Evolutionary conservation across 2,113 vertebrate genomes (phyloP), one percentile per base, ranked within the genome.

Genomic region (Notothenia rossii): DNA sequence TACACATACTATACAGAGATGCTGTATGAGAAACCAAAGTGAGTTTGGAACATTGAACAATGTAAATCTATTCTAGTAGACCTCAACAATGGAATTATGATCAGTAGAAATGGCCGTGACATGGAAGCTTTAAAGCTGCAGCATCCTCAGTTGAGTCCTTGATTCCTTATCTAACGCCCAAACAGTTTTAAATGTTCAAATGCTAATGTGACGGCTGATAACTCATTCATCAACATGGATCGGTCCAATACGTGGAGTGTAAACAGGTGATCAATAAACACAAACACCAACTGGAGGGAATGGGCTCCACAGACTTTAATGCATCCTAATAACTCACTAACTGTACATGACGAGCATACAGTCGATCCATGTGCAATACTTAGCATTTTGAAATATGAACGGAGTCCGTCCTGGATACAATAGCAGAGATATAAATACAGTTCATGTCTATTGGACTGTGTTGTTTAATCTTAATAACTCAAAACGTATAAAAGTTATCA

Each of bases 401-500:
- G 74, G 66, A 84, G 75, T 74, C 71, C 58, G 40, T 58, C 66
- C 74, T 53, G 84, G 75, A 54, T 64, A 87, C 81, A 83, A 79
- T 68, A 79, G 86, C 89, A 77, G 84, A 86, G 70, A 84, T 84
- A 87, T 87, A 88, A 84, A 90, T 90, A 89, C 86, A 89, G 69
- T 66, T 13, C 67, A 29, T 68, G 72, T 87, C 87, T 88, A 84
- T 82, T 72, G 78, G 78, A 81, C 63, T 81, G 74, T 77, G 86
- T 81, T 85, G 79, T 86, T 70, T 50, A 83, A 74, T 87, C 81
- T 81, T 67, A 82, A 78, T 75, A 86, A 91, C 91, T 88, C 84
- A 86, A 88, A 83, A 89, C 71, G 85, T 92, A 92, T 78, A 92
- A 92, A 92, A 90, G 88, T 83, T 90, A 77, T 83, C n/a, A 90